A percentile compares a stretch with the other conserved stretches of the same genome.
These are phyloP conservation scores for Phoxinus dragarum DNA, from an alignment of 2,797 vertebrate genomes.

Conservation along the genomic window DNA sequence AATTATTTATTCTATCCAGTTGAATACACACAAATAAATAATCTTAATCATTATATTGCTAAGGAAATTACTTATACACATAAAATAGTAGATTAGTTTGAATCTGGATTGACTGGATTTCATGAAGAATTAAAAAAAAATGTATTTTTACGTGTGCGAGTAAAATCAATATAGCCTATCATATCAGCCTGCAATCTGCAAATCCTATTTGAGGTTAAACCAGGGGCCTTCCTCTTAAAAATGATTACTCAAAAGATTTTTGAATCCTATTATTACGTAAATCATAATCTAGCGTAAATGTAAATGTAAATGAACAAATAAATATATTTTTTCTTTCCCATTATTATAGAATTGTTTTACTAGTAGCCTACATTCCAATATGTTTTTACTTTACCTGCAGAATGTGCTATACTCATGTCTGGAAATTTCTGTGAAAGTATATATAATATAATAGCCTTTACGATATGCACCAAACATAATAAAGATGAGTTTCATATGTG, in stretches of 20 bases:
- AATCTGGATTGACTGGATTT: slow-evolving; percentile 16
- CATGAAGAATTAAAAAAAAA: not conserved
- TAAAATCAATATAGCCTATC: slow-evolving; percentile 21
- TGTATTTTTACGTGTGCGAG: not conserved
- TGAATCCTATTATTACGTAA: slow-evolving; percentile 34
- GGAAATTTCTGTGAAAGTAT: not conserved
- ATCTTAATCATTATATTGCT: not conserved
- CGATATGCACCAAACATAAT: not conserved
- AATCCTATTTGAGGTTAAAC: slow-evolving; percentile 27
- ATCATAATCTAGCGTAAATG: not conserved
- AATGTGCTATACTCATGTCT: not conserved
- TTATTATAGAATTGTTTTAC: not conserved
- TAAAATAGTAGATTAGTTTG: not conserved
- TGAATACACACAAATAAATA: not conserved
- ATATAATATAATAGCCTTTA: not conserved
- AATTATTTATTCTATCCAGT: not conserved
- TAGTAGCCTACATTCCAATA: not conserved
- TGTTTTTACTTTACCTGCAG: not conserved
- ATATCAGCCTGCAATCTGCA: slow-evolving; percentile 10
- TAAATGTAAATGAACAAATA: not conserved
- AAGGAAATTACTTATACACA: not conserved
- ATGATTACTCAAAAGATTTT: slow-evolving; percentile 35
- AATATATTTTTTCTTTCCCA: no score
- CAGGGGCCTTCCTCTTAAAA: not conserved
- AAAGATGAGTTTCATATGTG: not conserved